These are phyloP conservation scores for Listronotus bonariensis DNA, from an alignment of 1,140 invertebrate genomes.

Conservation along the genomic window DNA sequence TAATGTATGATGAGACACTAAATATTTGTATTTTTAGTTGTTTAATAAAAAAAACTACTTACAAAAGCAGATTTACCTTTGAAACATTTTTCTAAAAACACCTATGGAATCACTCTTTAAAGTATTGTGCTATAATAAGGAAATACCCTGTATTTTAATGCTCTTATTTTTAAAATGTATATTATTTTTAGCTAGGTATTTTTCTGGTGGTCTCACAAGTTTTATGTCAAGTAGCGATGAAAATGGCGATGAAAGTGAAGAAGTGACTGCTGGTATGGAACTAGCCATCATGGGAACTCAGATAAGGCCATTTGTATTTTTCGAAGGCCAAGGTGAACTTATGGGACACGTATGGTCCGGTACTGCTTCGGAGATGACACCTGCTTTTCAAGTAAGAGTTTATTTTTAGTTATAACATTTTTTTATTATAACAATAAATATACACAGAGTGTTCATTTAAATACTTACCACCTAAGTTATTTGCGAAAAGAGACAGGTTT, in stretches of 20 bases:
- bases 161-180: too few relatives aligned
- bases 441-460: too few relatives aligned
- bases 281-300: slow-evolving; percentile 77
- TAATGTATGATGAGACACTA: too few relatives aligned
- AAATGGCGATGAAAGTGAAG: slow-evolving; percentile 59
- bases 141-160: too few relatives aligned
- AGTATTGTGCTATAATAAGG: too few relatives aligned
- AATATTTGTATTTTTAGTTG: too few relatives aligned
- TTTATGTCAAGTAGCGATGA: slow-evolving; percentile 65
- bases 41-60: too few relatives aligned
- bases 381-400: slow-evolving; percentile 72
- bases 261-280: slow-evolving; percentile 83
- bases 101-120: too few relatives aligned
- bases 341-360: slow-evolving; percentile 91
- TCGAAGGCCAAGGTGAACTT: slow-evolving; percentile 80
- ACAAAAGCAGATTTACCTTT: too few relatives aligned
- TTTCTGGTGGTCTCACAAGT: slow-evolving; percentile 76
- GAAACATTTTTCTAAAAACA: too few relatives aligned
- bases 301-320: slow-evolving; percentile 83
- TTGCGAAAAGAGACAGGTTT: too few relatives aligned
- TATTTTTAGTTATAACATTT: slow-evolving; percentile 17
- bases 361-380: slow-evolving; percentile 78
- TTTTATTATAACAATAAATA: not conserved
- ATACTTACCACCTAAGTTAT: too few relatives aligned
- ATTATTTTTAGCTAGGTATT: slow-evolving; percentile 63